These are phyloP conservation scores for Enoplolaimus lenunculus DNA, from an alignment of 2,888 invertebrate genomes.

Conservation along the genomic window DNA sequence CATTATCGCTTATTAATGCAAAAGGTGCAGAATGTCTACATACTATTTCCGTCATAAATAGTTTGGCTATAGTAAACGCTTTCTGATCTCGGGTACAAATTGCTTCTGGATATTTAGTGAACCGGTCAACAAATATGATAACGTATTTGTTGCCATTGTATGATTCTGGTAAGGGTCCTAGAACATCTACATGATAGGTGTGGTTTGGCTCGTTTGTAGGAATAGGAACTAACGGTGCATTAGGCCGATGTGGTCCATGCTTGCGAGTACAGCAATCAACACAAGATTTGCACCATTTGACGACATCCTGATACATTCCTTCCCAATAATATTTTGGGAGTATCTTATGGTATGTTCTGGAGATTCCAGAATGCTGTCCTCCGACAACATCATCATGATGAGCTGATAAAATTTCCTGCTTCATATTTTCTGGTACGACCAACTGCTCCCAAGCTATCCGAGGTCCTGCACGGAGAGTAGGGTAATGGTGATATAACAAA, in stretches of 20 bases:
- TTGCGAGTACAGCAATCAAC: slow-evolving; percentile 25
- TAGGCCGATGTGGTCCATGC: slow-evolving; percentile 20
- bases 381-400: slow-evolving; percentile 22
- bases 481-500: neutral
- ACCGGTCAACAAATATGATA: slow-evolving; percentile 26
- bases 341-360: slow-evolving; percentile 24
- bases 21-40: neutral
- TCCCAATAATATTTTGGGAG: slow-evolving; percentile 26
- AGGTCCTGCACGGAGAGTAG: neutral
- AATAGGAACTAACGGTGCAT: too few species aligned
- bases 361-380: slow-evolving; percentile 27
- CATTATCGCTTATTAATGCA: slow-evolving; percentile 11
- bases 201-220: slow-evolving; percentile 27
- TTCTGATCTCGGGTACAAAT: slow-evolving; percentile 34
- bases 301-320: slow-evolving; percentile 23
- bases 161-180: slow-evolving; percentile 28
- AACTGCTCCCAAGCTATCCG: neutral
- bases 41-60: slow-evolving; percentile 13
- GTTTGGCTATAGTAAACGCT: slow-evolving; percentile 32
- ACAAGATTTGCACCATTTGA: slow-evolving; percentile 22
- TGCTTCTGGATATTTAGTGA: slow-evolving; percentile 28
- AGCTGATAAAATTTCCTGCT: neutral
- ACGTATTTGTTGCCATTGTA: slow-evolving; percentile 27
- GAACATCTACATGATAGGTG: slow-evolving; percentile 26
- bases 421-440: neutral